A percentile compares a stretch with the other conserved stretches of the same genome.
These are phyloP conservation scores for Octodon degus DNA, from an alignment of 2,113 vertebrate genomes.

Conservation along the genomic window DNA sequence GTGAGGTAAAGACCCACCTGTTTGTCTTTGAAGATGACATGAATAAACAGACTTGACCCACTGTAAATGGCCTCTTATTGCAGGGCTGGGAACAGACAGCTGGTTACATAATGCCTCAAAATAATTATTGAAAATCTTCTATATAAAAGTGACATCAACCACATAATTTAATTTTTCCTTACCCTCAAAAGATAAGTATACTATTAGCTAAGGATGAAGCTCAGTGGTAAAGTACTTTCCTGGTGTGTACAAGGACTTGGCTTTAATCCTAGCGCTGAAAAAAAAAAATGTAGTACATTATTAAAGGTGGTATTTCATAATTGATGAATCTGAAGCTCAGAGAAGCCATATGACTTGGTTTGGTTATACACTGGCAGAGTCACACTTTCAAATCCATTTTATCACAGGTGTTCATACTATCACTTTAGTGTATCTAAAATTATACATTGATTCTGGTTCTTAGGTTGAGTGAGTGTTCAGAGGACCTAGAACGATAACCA, in stretches of 20 bases:
- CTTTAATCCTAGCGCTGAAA: background rate
- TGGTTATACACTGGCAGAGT: background rate
- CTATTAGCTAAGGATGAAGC: background rate
- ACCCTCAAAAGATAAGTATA: background rate
- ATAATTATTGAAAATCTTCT: background rate
- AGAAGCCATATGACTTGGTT: background rate
- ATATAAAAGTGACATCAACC: background rate
- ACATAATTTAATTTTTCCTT: background rate
- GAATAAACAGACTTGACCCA: conserved; percentile 11
- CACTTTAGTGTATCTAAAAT: background rate
- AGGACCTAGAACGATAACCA: background rate
- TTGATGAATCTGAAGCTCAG: background rate
- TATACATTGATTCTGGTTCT: background rate
- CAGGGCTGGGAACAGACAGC: background rate
- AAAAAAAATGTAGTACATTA: background rate
- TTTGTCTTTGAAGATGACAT: conserved; percentile 9
- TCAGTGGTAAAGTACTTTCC: background rate
- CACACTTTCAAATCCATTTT: conserved; percentile 5
- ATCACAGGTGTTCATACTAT: background rate
- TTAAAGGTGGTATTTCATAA: background rate
- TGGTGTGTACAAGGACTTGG: background rate
- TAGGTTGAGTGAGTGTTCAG: background rate
- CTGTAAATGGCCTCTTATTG: background rate
- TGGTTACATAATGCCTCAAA: background rate
- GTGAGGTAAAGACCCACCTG: background rate